These are phyloP conservation scores for Polyommatus icarus DNA, from an alignment of 2,888 invertebrate species.

Conservation along the genomic window DNA sequence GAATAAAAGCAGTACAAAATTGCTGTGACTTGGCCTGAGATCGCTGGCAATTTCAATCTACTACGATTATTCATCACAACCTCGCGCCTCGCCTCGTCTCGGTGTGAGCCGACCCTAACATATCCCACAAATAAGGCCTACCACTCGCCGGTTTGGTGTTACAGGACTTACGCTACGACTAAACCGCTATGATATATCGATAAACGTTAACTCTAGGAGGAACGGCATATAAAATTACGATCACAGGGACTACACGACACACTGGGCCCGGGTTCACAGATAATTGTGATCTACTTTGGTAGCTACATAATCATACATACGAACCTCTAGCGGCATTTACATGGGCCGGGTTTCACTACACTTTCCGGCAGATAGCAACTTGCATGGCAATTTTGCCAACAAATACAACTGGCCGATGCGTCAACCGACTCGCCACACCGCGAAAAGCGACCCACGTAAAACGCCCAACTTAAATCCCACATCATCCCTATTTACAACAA, in stretches of 20 bases:
- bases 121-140: constrained; percentile 17
- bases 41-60: background rate
- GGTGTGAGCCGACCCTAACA: background rate
- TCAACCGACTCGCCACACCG: background rate
- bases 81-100: background rate
- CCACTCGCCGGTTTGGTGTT: constrained; percentile 19
- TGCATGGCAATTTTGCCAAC: no score
- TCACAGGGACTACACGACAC: background rate
- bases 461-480: background rate
- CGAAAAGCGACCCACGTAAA: background rate
- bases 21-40: no score
- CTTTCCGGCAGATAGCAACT: no score
- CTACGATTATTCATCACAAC: background rate
- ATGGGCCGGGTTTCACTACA: background rate
- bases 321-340: no score
- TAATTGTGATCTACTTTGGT: background rate
- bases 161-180: constrained; percentile 24
- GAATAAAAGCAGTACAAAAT: no score
- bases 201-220: constrained; percentile 29
- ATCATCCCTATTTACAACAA: background rate
- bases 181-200: constrained; percentile 23
- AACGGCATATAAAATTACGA: constrained; percentile 29
- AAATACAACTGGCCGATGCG: no score
- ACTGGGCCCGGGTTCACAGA: background rate
- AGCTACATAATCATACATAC: background rate